phyloP scores from a whole-genome alignment of 2,797 vertebrate species.

The Macropus fuliginosus region DNA sequence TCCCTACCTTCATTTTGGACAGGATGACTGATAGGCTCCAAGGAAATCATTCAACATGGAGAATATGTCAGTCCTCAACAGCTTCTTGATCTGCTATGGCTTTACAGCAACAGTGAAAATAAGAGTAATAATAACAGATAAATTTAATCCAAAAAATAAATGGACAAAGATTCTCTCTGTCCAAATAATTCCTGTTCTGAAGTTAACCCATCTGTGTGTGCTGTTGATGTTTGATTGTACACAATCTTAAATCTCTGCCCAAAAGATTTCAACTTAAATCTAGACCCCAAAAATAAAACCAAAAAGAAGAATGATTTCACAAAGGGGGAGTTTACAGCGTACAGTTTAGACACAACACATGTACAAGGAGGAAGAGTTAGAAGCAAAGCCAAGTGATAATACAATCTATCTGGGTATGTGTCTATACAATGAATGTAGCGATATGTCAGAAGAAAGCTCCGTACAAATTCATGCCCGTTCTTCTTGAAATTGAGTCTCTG shows the following conservation, averaged over 20 bases:
- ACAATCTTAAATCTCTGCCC: too few relatives aligned
- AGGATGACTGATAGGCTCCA: conserved; percentile 64
- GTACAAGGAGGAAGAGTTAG: conserved; percentile 65
- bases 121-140: conserved; percentile 77
- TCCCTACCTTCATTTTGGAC: too few relatives aligned
- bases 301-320: too few relatives aligned
- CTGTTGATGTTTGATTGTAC: too few relatives aligned
- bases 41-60: conserved; percentile 66
- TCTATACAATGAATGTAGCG: conserved; percentile 88
- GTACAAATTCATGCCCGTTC: conserved; percentile 88
- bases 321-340: conserved; percentile 85
- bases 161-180: conserved; percentile 16
- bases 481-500: conserved; percentile 83
- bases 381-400: too few relatives aligned
- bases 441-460: conserved; percentile 90
- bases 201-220: too few relatives aligned
- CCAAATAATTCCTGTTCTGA: too few relatives aligned
- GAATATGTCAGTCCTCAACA: conserved; percentile 73
- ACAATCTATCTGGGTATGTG: conserved; percentile 84
- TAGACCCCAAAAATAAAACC: too few relatives aligned
- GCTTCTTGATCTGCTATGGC: conserved; percentile 84
- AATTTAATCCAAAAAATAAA: conserved; percentile 76
- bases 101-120: conserved; percentile 81
- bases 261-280: too few relatives aligned
- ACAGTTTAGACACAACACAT: conserved; percentile 82